These are phyloP conservation scores for Sciurus niger DNA, from an alignment of 2,113 vertebrate genomes.

Conservation along the genomic window DNA sequence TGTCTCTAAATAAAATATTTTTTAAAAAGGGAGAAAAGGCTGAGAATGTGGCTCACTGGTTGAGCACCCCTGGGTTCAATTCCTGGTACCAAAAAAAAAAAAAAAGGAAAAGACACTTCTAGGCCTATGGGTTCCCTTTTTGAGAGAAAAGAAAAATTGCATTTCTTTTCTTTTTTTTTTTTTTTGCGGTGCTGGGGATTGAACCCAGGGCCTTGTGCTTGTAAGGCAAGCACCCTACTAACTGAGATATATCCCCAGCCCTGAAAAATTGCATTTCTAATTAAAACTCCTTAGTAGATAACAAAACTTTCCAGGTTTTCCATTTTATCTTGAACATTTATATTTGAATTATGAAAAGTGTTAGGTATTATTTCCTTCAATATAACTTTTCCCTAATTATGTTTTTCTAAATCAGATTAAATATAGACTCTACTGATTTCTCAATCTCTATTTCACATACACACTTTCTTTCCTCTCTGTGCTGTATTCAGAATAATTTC, in stretches of 20 bases:
- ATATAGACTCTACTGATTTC: not conserved
- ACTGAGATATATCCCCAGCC: too few species aligned
- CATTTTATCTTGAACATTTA: not conserved
- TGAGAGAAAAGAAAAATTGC: not conserved
- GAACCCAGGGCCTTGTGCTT: too few species aligned
- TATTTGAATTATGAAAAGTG: not conserved
- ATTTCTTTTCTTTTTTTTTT: not conserved
- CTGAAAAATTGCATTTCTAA: not conserved
- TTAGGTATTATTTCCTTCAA: not conserved
- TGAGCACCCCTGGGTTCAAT: too few species aligned
- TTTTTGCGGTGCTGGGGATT: too few species aligned
- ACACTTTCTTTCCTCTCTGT: not conserved
- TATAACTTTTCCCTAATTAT: not conserved
- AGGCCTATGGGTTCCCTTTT: not conserved
- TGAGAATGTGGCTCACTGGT: too few species aligned
- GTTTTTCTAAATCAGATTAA: not conserved
- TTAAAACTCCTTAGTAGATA: not conserved
- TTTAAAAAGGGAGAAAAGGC: too few species aligned
- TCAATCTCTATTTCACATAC: not conserved
- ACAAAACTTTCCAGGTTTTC: not conserved
- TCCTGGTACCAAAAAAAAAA: too few species aligned
- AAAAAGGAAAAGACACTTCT: not conserved
- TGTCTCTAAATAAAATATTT: too few species aligned
- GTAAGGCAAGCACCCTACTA: too few species aligned
- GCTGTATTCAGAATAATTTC: not conserved